Base-by-base conservation (phyloP, 2,797 vertebrate species). In the Selene dorsalis region DNA sequence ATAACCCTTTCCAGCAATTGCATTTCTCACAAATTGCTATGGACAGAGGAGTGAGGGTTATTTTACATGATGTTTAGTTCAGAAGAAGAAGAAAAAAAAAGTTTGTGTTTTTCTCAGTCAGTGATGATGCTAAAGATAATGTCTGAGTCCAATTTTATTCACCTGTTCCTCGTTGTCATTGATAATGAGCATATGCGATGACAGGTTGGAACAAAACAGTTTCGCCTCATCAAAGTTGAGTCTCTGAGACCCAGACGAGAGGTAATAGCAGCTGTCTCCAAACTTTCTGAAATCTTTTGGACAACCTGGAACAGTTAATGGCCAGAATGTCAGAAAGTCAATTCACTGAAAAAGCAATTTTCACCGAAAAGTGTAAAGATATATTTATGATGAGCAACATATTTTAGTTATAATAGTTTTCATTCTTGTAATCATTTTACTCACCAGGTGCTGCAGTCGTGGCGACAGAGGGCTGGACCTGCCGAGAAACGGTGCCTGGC, bases 91-190 rank as follows among this genome's bases (percentile, higher is more conserved):
- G 50, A 22, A 26, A 26, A 26, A 53, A 45, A 45, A 10, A 52
- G n/a, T 22, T 14, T 39, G 35, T 60, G n/a, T 41, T n/a, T 61
- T 24, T 43, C 41, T 41, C 24, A 9, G 14, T 63, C 22, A 41
- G 2, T 39, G 3, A 50, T 58, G 24, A 13, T 7, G 22, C 30
- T 52, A 10, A 69, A 53, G 18, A 14, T 26, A 35, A 50, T 58
- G n/a, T 16, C 0, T 2, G 20, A 2, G 24, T 47, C 9, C 28
- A 4, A 60, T 43, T 38, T 58, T 0, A 73, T 73, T 38, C 94
- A 99, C 98, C 96, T 99, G 98, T 68, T 99, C 97, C 24, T 97
- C 97, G 82, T 94, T 95, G 78, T 95, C 89, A 75, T 96, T 96
- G 86, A 99, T 96, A 84, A 97, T 96, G 80, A 98, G 92, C 90